A percentile compares a stretch with the other conserved stretches of the same genome.
phyloP scores from a whole-genome alignment of 92 coral and sea anemone species.

The Epizoanthus illoricatus region DNA sequence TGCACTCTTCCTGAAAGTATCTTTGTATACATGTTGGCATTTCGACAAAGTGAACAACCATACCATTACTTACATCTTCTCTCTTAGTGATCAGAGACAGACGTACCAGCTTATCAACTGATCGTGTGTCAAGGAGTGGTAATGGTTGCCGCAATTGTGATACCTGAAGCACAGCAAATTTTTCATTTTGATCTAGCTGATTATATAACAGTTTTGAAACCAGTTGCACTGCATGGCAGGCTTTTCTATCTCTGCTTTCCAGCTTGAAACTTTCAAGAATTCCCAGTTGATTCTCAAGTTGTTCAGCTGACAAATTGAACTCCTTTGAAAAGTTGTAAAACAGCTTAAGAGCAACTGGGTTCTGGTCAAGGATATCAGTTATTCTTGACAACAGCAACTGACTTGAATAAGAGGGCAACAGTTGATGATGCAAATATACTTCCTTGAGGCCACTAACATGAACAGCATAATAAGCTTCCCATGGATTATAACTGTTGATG shows the following conservation, averaged over 20 bases:
- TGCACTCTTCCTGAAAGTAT: conserved; percentile 28
- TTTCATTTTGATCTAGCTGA: conserved; percentile 29
- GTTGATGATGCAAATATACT: conserved; percentile 1
- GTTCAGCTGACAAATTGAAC: conserved; percentile 30
- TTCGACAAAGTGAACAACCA: conserved; percentile 11
- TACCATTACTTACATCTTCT: conserved; percentile 10
- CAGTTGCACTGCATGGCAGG: neutral
- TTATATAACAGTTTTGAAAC: conserved; percentile 28
- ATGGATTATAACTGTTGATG: conserved; percentile 1
- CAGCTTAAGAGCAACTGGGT: conserved; percentile 63
- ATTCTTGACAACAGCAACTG: conserved; percentile 24
- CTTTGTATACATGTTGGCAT: conserved; percentile 37
- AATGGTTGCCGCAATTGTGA: conserved; percentile 71
- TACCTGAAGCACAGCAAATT: conserved; percentile 49
- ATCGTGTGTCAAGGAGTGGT: conserved; percentile 44
- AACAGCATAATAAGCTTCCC: conserved; percentile 23
- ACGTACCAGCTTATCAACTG: conserved; percentile 20
- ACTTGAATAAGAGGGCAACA: neutral
- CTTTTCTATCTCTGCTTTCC: neutral
- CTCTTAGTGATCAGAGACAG: neutral
- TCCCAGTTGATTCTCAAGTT: conserved; percentile 8
- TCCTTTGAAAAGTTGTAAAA: conserved; percentile 45
- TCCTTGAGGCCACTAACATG: conserved; percentile 46
- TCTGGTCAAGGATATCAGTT: conserved; percentile 30
- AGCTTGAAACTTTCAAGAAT: conserved; percentile 4